Percentiles rank a stretch among this genome's conserved stretches.
These are phyloP conservation scores for Epiblema foenella DNA, from an alignment of 2,888 invertebrate genomes.

Conservation along the genomic window DNA sequence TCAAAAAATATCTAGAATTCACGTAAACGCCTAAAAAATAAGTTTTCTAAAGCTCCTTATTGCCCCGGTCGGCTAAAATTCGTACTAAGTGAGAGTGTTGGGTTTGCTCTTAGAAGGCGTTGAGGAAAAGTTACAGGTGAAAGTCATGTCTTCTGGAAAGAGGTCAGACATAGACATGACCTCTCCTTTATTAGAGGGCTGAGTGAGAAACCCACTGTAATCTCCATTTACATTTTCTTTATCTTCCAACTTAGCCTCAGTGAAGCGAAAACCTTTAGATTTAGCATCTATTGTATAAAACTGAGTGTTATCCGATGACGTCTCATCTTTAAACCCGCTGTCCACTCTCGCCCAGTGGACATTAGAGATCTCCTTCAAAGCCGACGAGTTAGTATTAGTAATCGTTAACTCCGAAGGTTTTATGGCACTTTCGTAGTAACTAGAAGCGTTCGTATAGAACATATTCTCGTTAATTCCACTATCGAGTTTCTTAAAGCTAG, in stretches of 20 bases:
- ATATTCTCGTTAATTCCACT: slow-evolving; percentile 80
- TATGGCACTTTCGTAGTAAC: slow-evolving; percentile 82
- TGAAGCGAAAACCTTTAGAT: slow-evolving; percentile 61
- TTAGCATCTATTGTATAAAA: slow-evolving; percentile 63
- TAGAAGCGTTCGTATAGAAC: slow-evolving; percentile 74
- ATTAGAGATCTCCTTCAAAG: slow-evolving; percentile 77
- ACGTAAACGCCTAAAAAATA: slow-evolving; percentile 71
- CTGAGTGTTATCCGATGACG: slow-evolving; percentile 70
- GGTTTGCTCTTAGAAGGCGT: slow-evolving; percentile 79
- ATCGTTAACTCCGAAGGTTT: slow-evolving; percentile 80
- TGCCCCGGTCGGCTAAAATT: slow-evolving; percentile 33
- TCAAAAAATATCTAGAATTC: slow-evolving; percentile 61
- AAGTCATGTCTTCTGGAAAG: slow-evolving; percentile 76
- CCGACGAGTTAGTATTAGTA: slow-evolving; percentile 63
- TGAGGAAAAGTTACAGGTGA: slow-evolving; percentile 79
- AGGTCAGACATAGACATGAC: slow-evolving; percentile 78
- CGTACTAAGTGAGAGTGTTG: slow-evolving; percentile 62
- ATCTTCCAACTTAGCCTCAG: slow-evolving; percentile 64
- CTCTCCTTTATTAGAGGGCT: slow-evolving; percentile 65
- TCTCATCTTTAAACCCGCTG: slow-evolving; percentile 80
- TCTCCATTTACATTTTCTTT: slow-evolving; percentile 72
- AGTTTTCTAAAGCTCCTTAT: slow-evolving; percentile 51
- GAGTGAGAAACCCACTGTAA: slow-evolving; percentile 64
- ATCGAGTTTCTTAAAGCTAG: slow-evolving; percentile 73
- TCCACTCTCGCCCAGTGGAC: slow-evolving; percentile 78